phyloP scores from a whole-genome alignment of 2,797 vertebrate genomes.

The Helicolenus hilgendorfi region DNA sequence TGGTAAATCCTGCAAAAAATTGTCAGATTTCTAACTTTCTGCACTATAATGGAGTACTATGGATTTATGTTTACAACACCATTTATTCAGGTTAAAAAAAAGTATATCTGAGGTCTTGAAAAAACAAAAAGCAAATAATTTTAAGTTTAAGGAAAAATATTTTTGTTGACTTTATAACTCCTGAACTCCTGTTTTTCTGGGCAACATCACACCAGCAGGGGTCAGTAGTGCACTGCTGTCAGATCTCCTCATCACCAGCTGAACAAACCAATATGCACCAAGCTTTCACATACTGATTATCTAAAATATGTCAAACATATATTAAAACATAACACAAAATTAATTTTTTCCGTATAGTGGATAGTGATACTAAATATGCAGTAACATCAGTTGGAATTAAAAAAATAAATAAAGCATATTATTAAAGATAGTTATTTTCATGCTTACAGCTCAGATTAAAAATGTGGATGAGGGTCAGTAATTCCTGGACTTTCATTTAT shows the following conservation, averaged over 20 bases:
- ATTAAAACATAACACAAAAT: background rate
- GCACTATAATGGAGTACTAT: background rate
- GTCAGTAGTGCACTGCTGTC: conserved; percentile 81
- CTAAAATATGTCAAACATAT: background rate
- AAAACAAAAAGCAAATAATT: background rate
- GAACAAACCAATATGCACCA: conserved; percentile 12
- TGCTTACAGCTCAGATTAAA: conserved; percentile 40
- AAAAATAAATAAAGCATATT: background rate
- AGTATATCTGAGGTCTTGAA: background rate
- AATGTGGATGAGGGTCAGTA: conserved; percentile 51
- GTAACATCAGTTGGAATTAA: background rate
- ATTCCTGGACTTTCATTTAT: conserved; percentile 48
- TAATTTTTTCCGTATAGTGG: background rate
- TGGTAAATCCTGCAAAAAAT: background rate
- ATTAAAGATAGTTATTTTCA: conserved; percentile 45
- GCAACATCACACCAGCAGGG: conserved; percentile 74
- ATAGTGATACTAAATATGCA: background rate
- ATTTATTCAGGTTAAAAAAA: background rate
- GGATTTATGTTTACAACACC: background rate
- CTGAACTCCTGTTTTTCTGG: background rate
- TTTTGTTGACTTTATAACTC: background rate
- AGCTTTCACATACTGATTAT: conserved; percentile 11
- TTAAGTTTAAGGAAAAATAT: background rate
- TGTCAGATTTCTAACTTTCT: background rate
- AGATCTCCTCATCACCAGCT: background rate